A percentile compares a stretch with the other conserved stretches of the same genome.
phyloP scores from a whole-genome alignment of 2,888 invertebrate species.

The Thysanoteuthis rhombus region DNA sequence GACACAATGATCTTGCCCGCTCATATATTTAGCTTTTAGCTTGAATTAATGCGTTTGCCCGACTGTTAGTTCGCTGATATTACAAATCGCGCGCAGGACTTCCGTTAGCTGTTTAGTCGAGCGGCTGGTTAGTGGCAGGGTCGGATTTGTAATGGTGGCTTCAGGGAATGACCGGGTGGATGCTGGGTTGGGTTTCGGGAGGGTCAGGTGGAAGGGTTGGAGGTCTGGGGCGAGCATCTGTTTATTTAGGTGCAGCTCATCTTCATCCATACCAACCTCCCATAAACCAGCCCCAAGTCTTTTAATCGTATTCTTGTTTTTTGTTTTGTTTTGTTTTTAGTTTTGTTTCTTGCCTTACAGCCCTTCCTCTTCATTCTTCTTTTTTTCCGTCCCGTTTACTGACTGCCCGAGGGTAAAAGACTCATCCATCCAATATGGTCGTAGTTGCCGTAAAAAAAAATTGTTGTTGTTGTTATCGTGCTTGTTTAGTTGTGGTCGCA shows the following conservation, averaged over 20 bases:
- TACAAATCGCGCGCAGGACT: background rate
- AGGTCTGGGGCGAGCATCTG: background rate
- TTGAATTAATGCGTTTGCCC: conserved; percentile 12
- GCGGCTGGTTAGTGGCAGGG: background rate
- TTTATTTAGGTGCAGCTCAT: background rate
- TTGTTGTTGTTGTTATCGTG: background rate
- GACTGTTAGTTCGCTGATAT: background rate
- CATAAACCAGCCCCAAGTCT: background rate
- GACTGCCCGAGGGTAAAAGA: background rate
- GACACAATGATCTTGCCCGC: background rate
- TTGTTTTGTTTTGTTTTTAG: background rate
- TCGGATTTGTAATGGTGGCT: background rate
- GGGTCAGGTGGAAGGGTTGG: background rate
- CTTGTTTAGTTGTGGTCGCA: background rate
- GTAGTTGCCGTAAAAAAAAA: background rate
- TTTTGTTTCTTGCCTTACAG: background rate
- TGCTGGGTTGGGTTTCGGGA: background rate
- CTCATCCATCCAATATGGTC: background rate
- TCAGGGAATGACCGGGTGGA: background rate
- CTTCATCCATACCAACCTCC: background rate
- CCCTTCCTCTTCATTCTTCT: background rate
- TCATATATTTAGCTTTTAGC: conserved; percentile 1
- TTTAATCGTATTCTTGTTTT: background rate
- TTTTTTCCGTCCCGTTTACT: background rate
- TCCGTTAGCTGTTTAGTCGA: background rate